Conservation (phyloP, 2,797 vertebrate genomes). For the Diplodus puntazzo region DNA sequence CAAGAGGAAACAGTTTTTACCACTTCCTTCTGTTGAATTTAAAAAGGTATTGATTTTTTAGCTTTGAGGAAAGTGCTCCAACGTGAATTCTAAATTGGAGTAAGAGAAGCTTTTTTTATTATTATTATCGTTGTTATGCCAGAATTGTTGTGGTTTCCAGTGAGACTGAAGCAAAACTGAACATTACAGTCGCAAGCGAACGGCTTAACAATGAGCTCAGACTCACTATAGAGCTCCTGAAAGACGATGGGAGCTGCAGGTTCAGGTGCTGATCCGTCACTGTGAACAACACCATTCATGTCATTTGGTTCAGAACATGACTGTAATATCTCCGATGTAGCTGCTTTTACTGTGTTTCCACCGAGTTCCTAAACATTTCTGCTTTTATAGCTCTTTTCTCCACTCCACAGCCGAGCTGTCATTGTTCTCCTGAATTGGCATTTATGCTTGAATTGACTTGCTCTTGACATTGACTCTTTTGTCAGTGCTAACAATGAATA, state of each 20-base stretch:
- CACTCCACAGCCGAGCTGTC: not conserved
- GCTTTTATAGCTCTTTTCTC: not conserved
- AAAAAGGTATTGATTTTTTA: not conserved
- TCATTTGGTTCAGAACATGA: too few relatives aligned
- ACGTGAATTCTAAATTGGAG: too few relatives aligned
- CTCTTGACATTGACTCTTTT: slow-evolving; percentile 9
- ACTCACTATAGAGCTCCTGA: too few relatives aligned
- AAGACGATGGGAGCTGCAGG: not conserved
- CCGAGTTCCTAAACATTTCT: not conserved
- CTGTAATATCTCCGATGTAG: not conserved
- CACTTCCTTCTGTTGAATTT: not conserved
- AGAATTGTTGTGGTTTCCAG: not conserved
- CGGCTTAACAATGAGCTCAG: not conserved
- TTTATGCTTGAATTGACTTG: not conserved
- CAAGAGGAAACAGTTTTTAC: not conserved
- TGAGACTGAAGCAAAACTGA: not conserved
- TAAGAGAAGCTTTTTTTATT: not conserved
- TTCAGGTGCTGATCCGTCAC: too few relatives aligned
- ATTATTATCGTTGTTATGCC: too few relatives aligned
- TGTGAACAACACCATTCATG: too few relatives aligned
- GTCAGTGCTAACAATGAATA: not conserved
- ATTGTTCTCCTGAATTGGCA: not conserved
- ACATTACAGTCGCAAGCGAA: not conserved
- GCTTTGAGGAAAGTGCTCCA: not conserved
- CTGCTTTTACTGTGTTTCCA: not conserved